Evolutionary conservation across 2,113 vertebrate genomes (phyloP).

Genomic region (Gallinago paraguaiae): DNA sequence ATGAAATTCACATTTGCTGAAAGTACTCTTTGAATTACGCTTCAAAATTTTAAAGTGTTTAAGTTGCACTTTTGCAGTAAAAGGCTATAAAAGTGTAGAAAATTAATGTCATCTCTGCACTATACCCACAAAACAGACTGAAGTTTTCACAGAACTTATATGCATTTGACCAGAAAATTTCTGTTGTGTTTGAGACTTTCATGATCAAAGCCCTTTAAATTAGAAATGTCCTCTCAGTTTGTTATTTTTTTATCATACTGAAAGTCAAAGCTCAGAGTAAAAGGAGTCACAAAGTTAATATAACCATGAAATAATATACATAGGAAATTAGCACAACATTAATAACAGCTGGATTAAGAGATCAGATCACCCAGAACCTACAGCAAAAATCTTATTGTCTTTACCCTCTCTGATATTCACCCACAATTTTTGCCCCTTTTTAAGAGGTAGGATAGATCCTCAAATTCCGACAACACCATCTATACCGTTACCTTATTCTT

Average conservation of each 20-base stretch:
- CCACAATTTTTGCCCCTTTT: constrained; percentile 25
- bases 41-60: constrained; percentile 61
- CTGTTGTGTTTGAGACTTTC: constrained; percentile 31
- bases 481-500: constrained; percentile 1
- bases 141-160: constrained; percentile 3
- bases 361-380: constrained; percentile 39
- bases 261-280: constrained; percentile 64
- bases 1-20: constrained; percentile 71
- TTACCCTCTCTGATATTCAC: constrained; percentile 37
- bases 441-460: constrained; percentile 2
- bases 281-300: constrained; percentile 57
- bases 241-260: constrained; percentile 43
- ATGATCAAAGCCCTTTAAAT: constrained; percentile 48
- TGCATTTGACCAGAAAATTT: constrained; percentile 32
- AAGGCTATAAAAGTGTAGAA: constrained; percentile 27
- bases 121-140: constrained; percentile 17
- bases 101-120: not conserved
- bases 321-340: constrained; percentile 55
- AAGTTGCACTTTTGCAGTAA: constrained; percentile 59
- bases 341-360: constrained; percentile 60
- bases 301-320: constrained; percentile 55
- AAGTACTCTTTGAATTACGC: constrained; percentile 64
- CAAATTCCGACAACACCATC: not conserved
- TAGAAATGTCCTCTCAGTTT: constrained; percentile 23
- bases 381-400: constrained; percentile 50